Evolutionary conservation across 2,113 vertebrate species (phyloP), one percentile per base, ranked within the genome.

Genomic region (Neolamprologus falcicula): DNA sequence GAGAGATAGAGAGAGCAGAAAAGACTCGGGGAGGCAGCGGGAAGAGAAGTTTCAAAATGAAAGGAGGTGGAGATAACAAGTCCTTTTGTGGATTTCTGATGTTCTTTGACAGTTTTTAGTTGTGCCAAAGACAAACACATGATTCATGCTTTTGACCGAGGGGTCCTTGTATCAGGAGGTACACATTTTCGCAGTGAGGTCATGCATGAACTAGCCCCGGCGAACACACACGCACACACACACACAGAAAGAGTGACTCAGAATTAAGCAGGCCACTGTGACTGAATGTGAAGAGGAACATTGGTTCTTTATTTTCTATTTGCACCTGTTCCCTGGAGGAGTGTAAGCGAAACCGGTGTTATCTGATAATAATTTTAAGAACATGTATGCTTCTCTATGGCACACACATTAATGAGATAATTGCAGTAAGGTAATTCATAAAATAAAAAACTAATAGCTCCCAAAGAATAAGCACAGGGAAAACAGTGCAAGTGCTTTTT

Each of bases 161-260:
- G 80, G 89, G 88, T 90, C 86, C 87, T 90, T 89, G 88, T 84
- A 84, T 92, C 86, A 91, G 92, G 94, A 93, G 91, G 91, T 93
- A 68, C 91, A 92, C 95, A 93, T 95, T 96, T 95, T 87, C 78
- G 66, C 88, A 66, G 92, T 95, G 94, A 94, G 93, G 93, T 95
- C 93, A 96, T 94, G 93, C 91, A 93, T 92, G 92, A 95, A 91
- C 55, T 14, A 68, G 89, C 88, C 73, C 80, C 17, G 31, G 89
- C 61, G 57, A 82, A 91, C 86, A 78, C 87, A 61, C 85, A 45
- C 66, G 73, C 84, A 76, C 80, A 80, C 54, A 76, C 78, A 80
- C 79, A 82, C 55, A 79, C n/a, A 87, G 1, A 83, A 6, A 84
- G 26, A 66, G 24, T 40, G 87, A 85, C 88, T 82, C 40, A 24